phyloP scores from a whole-genome alignment of 2,888 invertebrate species.

The Rhogogaster chlorosoma region DNA sequence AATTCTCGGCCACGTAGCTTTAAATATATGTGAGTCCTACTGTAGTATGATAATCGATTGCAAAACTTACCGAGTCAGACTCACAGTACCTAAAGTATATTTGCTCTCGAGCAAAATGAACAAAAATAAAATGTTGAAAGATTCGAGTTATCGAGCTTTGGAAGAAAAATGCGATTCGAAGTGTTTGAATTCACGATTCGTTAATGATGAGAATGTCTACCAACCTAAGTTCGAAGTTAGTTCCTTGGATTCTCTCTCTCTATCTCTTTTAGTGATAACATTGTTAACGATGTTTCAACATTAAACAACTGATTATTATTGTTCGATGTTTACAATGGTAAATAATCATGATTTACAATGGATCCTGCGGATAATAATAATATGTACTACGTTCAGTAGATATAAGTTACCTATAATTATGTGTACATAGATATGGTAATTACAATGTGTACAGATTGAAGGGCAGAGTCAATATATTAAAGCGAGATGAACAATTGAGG shows the following conservation, averaged over 20 bases:
- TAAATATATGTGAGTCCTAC: no score
- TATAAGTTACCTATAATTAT: constrained; percentile 7
- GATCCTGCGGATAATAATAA: neutral
- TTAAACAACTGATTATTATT: constrained; percentile 28
- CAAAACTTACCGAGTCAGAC: no score
- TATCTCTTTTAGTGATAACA: neutral
- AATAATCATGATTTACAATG: constrained; percentile 6
- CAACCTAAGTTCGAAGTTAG: neutral
- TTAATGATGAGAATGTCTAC: no score
- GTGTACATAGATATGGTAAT: constrained; percentile 32
- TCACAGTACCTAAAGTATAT: no score
- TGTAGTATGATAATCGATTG: no score
- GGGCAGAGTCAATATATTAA: constrained; percentile 23
- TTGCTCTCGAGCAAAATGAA: no score
- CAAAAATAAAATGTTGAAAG: no score
- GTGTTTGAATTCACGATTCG: no score
- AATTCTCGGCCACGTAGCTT: no score
- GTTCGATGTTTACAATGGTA: constrained; percentile 4
- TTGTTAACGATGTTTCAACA: neutral
- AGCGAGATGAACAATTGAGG: neutral
- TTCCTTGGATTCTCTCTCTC: neutral
- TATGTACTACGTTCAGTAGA: neutral
- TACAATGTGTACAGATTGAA: constrained; percentile 34
- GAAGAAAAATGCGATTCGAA: no score
- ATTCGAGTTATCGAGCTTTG: no score